Evolutionary conservation across 2,113 vertebrate genomes (phyloP), one percentile per base, ranked within the genome.

Genomic region (Hippocampus guttulatus): DNA sequence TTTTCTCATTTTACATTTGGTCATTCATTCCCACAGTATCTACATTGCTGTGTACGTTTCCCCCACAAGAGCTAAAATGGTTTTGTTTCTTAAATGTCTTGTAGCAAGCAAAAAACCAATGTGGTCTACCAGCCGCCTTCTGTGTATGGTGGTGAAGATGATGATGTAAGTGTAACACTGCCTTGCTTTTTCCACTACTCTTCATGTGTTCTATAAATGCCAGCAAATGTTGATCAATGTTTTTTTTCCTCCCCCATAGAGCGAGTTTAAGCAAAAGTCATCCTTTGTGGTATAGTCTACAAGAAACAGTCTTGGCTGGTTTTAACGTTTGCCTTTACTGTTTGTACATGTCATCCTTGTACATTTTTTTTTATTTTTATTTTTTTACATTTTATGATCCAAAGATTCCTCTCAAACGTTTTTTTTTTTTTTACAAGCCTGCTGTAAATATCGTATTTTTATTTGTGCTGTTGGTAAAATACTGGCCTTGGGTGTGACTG

Each of bases 221-320:
- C 10, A 1, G 25, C 58, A 61, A 18, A 33, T 55, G 8, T 25
- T 51, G 16, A 45, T 45, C 14, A 6, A 12, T 45, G 5, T 25
- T 55, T 45, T 45, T 21, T 33, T 5, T 0, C 3, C 30, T 0
- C 33, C 33, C 33, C 33, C 5, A 54, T 75, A 90, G 85, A 89
- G 89, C 41, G 91, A 92, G 27, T 93, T 92, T 83, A 91, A 82
- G 85, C 92, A 92, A 86, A 93, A 93, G 85, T 93, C 92, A 0
- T 93, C 92, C 0, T 93, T 93, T 47, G 88, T 93, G 77, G 92
- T 93, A 68, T 93, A 92, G 78, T 68, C 68, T 67, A 20, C 58
- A 45, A 33, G 6, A 21, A 47, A 68, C 62, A 43, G 49, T 20
- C 27, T 16, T 61, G 6, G 27, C 27, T 20, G 3, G 15, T 76